Conservation (phyloP, 2,888 invertebrate genomes). For the Crocallis elinguaria region DNA sequence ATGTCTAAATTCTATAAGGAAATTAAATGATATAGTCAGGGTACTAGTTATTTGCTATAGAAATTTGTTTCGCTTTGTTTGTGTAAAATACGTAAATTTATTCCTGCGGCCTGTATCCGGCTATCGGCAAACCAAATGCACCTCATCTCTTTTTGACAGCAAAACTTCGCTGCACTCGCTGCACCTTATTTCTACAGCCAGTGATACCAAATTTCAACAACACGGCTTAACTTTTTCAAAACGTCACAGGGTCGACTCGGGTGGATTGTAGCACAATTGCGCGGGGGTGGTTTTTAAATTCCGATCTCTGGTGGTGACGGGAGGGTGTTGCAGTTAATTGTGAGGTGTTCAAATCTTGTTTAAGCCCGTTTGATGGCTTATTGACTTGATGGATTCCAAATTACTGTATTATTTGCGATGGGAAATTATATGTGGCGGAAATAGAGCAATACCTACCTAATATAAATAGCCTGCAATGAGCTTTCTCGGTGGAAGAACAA, state of each 20-base stretch:
- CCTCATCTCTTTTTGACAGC: neutral
- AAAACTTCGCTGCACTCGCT: neutral
- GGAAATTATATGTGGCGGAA: neutral
- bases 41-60: too few species aligned
- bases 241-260: neutral
- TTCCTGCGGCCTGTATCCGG: neutral
- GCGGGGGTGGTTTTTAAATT: slow-evolving; percentile 12
- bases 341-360: slow-evolving; percentile 16
- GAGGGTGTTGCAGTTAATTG: slow-evolving; percentile 13
- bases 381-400: slow-evolving; percentile 16
- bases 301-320: slow-evolving; percentile 14
- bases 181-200: neutral
- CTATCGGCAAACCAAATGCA: neutral
- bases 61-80: too few species aligned
- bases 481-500: too few species aligned
- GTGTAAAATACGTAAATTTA: too few species aligned
- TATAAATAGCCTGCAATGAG: neutral
- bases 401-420: neutral
- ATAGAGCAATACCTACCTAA: neutral
- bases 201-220: neutral
- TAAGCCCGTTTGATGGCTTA: slow-evolving; percentile 12
- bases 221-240: neutral
- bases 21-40: too few species aligned
- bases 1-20: too few species aligned
- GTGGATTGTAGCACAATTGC: neutral